Percentiles rank a stretch among this genome's conserved stretches.
phyloP scores from a whole-genome alignment of 2,113 vertebrate genomes.

The Scolopax mira region DNA sequence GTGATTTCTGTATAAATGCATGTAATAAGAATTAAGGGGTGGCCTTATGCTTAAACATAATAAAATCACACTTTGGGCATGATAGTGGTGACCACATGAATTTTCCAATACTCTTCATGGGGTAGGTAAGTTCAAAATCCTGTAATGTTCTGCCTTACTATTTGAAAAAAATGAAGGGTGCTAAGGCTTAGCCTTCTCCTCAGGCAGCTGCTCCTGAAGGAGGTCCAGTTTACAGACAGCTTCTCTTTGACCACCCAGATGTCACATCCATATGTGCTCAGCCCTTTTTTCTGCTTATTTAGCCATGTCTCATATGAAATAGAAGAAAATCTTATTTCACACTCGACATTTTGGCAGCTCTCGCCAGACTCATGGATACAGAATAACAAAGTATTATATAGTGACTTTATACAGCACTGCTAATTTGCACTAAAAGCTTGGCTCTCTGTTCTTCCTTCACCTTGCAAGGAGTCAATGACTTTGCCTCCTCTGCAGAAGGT shows the following conservation, averaged over 20 bases:
- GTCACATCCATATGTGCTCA: neutral
- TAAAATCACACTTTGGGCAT: neutral
- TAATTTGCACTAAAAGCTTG: conserved; percentile 1
- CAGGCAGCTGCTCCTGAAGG: neutral
- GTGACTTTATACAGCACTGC: neutral
- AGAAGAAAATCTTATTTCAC: conserved; percentile 46
- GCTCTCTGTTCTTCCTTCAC: neutral
- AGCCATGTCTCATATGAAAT: neutral
- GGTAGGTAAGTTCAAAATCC: neutral
- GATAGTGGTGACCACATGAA: neutral
- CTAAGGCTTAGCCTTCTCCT: neutral
- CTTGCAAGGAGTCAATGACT: neutral
- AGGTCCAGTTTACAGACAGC: neutral
- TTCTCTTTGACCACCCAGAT: conserved; percentile 17
- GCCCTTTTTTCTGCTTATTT: neutral
- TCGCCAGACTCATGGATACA: neutral
- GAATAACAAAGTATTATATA: neutral
- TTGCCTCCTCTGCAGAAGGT: neutral
- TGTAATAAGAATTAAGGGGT: neutral
- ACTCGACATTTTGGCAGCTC: neutral
- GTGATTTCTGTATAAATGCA: neutral
- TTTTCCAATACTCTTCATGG: neutral
- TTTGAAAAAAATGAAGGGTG: neutral
- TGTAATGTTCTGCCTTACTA: neutral
- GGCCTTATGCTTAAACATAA: neutral